Base-by-base conservation (phyloP, 2,888 invertebrate genomes). In the Folsomia candida region DNA sequence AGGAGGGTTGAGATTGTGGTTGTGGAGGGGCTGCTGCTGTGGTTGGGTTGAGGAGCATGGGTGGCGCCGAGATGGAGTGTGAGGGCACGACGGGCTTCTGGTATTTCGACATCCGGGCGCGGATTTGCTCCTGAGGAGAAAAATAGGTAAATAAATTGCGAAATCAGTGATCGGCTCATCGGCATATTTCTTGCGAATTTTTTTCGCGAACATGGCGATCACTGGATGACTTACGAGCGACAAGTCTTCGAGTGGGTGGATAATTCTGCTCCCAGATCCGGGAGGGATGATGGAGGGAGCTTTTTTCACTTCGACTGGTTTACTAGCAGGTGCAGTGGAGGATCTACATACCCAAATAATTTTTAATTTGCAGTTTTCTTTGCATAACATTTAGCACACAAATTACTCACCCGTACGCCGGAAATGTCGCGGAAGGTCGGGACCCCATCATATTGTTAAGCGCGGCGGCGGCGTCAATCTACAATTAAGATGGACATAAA, bases 181-280 rank as follows among this genome's bases (percentile, higher is more conserved):
- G 14, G 11, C 11, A 58, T 22, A 58, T 58, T 9, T 58, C 22
- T 58, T 9, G 22, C 9, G 20, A n/a, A n/a, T n/a, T n/a, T n/a
- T n/a, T n/a, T n/a, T 58, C 51, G 3, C 18, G 51, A 47, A 24
- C 3, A 59, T 61, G 26, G 51, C 25, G 51, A 51, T n/a, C 61
- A 61, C 18, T n/a, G 51, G 65, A 51, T 57, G 14, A 27, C 83
- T 82, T 81, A 87, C 88, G 83, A 89, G 81, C 29, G 96, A 96
- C 67, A 94, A 89, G 83, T 95, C 94, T 83, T 97, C 96, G 0
- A 93, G 90, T 0, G 97, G 97, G 84, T 97, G 97, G 79, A 97
- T 88, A 69, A 97, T 96, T 85, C 91, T 91, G 81, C 93, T 92
- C 51, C 92, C 90, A 4, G 93, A 90, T 58, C 92, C 91, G 4